Evolutionary conservation across 2,888 invertebrate genomes (phyloP), one percentile per base, ranked within the genome.

Genomic region (Phyllotreta cruciferae): DNA sequence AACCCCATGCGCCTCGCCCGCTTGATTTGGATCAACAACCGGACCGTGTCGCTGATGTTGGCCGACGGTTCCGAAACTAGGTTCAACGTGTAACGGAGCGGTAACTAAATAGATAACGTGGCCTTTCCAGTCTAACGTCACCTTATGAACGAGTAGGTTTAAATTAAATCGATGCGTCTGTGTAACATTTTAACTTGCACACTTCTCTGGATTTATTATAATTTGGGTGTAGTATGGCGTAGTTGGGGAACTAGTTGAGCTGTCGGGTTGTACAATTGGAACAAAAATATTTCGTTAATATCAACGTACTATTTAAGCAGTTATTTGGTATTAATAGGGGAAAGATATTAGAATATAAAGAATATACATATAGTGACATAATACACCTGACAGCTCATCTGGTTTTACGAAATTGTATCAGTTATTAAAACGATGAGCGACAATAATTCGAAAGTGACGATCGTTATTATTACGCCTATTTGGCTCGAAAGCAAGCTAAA

Each of bases 51-150:
- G 0, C 84, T 98, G 13, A 93, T 98, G 90, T 85, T 98, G 69
- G 95, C 96, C 7, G 98, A 98, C 80, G 98, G 98, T 35, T 93
- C 94, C 0, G 98, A 99, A 83, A 91, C 90, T 60, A 85, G 91
- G 68, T 92, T 91, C 79, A 90, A 90, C 78, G 90, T 92, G 74
- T 92, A 88, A 85, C 75, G 0, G 70, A 71, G 60, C 65, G 38
- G 60, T 39, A 54, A 42, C 52, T 54, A 57, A 24, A 53, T 64
- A 66, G 70, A 66, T 64, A 69, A 69, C 66, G 75, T 74, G 77
- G 78, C 77, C 77, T 76, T 78, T 74, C 24, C 70, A 70, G 69
- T 70, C 71, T 72, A 70, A 70, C 68, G 66, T 73, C 56, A 66
- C 61, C 64, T 67, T 67, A 67, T 63, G 66, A 62, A 52, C 34